Percentiles rank a stretch among this genome's conserved stretches.
phyloP scores from a whole-genome alignment of 2,113 vertebrate genomes.

The Glaucomys volans region DNA sequence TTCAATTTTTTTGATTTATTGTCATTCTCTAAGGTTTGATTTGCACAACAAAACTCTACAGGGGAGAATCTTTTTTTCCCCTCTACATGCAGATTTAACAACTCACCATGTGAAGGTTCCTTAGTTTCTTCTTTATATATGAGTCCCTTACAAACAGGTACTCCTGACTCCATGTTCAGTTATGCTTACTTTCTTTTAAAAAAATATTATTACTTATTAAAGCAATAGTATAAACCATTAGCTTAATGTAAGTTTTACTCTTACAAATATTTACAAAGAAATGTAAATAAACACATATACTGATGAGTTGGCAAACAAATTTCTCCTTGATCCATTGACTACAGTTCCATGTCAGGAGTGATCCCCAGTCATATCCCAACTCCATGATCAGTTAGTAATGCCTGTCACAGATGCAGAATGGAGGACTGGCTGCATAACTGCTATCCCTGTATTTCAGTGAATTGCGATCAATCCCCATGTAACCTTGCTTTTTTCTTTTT shows the following conservation, averaged over 20 bases:
- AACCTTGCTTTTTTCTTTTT: slow-evolving; percentile 42
- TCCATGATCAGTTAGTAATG: not conserved
- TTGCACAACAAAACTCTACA: not conserved
- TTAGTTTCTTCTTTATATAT: not conserved
- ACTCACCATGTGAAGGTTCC: not conserved
- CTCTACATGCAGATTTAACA: not conserved
- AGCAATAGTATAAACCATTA: slow-evolving; percentile 15
- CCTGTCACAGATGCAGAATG: not conserved
- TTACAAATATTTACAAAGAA: slow-evolving; percentile 53
- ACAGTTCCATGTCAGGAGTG: not conserved
- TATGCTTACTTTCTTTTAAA: not conserved
- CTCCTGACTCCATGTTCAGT: not conserved
- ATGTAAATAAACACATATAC: not conserved
- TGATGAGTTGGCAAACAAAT: not conserved
- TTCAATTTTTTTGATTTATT: slow-evolving; percentile 31
- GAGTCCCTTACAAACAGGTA: not conserved
- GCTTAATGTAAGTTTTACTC: slow-evolving; percentile 33
- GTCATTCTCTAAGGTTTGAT: slow-evolving; percentile 28
- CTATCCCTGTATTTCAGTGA: slow-evolving; percentile 5
- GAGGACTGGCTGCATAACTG: not conserved
- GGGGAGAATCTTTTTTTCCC: not conserved
- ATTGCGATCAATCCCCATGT: not conserved
- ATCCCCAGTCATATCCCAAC: not conserved
- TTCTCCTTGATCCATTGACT: not conserved
- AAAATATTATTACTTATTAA: slow-evolving; percentile 7